Base-by-base conservation (phyloP, 2,113 vertebrate genomes). In the Romanogobio albipinnatus region DNA sequence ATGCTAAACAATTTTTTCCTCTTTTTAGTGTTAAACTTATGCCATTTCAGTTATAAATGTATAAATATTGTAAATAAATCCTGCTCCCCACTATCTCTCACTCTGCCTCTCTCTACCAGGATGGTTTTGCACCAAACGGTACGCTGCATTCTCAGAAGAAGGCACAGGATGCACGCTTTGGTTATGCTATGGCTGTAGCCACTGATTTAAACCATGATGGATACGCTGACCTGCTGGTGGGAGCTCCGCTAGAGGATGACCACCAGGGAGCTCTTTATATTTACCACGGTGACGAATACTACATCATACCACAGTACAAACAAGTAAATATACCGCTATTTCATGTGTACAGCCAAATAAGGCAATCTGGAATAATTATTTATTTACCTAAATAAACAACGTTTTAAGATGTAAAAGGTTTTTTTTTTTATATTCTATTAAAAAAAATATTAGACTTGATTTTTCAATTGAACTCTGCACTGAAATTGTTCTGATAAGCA, bases 131-230 rank as follows among this genome's bases (percentile, higher is more conserved):
- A 0, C 88, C 93, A 0, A 96, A 95, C 0, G 96, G 95, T 0
- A 97, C 92, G 0, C 95, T 99, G 51, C 94, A 93, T 0, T 90
- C 96, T 0, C 94, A 95, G 24, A 76, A 85, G 22, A 95, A 89
- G 43, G 91, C 94, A 0, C 97, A 98, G 92, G 97, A 98, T 29
- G 94, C 97, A 17, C 92, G 97, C 0, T 98, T 99, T 58, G 98
- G 98, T 59, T 98, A 96, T 22, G 93, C 96, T 3, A 81, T 99
- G 94, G 93, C 94, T 0, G 92, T 94, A 0, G 91, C 95, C 76
- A 95, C 96, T 0, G 96, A 99, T 64, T 93, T 99, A 59, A 97
- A 99, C 91, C 96, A 99, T 1, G 97, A 99, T 0, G 94, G 95
- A 47, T 94, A 94, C 68, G 90, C 89, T 0, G 98, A 99, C 36